Percentiles rank a stretch among this genome's conserved stretches.
phyloP scores from a whole-genome alignment of 2,797 vertebrate species.

The Pseudotriccus pelzelni region DNA sequence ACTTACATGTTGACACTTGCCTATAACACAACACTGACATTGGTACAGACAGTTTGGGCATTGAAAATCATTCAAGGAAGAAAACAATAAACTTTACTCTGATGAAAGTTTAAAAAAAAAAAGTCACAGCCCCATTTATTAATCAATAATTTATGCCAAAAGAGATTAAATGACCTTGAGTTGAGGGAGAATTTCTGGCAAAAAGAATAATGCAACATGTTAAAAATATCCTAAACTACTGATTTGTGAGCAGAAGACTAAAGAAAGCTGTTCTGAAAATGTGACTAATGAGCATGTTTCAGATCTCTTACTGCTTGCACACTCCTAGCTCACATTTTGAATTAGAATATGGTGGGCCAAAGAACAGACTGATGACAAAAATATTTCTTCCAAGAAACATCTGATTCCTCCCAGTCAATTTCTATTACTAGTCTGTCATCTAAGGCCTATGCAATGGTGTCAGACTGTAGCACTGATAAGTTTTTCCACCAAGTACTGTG shows the following conservation, averaged over 20 bases:
- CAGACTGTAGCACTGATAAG: background rate
- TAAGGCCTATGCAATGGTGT: background rate
- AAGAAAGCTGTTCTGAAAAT: background rate
- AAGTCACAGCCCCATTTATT: background rate
- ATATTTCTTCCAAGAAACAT: background rate
- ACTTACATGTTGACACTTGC: background rate
- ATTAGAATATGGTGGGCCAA: background rate
- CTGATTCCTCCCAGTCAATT: background rate
- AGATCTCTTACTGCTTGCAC: background rate
- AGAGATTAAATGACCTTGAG: background rate
- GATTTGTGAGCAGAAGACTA: background rate
- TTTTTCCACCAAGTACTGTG: background rate
- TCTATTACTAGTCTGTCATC: background rate
- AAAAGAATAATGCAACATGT: background rate
- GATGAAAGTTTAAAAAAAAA: background rate
- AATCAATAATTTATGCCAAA: background rate
- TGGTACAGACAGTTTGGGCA: background rate
- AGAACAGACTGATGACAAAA: background rate
- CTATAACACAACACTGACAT: background rate
- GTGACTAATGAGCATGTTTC: background rate
- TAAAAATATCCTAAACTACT: background rate
- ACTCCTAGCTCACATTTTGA: background rate
- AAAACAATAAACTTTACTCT: background rate
- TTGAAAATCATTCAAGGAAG: background rate
- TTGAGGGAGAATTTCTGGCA: background rate